Conservation (phyloP, 53 echinoderm and acorn worm genomes). For the Antedon mediterranea region DNA sequence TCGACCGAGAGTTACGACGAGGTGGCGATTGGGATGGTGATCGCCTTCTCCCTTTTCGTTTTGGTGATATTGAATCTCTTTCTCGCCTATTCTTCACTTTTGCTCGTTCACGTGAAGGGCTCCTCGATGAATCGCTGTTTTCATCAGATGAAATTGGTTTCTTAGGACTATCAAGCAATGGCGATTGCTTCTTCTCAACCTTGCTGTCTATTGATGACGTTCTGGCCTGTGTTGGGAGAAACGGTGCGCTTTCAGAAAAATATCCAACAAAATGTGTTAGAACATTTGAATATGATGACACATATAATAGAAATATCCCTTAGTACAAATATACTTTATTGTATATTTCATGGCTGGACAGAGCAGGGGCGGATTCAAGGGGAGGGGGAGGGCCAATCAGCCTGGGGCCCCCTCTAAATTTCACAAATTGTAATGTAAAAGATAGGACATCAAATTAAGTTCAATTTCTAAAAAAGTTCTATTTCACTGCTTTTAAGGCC, state of each 20-base stretch:
- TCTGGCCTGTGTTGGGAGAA: constrained; percentile 51
- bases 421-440: no score
- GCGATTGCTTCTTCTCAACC: neutral
- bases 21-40: neutral
- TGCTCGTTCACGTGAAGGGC: neutral
- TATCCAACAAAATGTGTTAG: constrained; percentile 64
- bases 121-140: neutral
- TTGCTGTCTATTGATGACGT: neutral
- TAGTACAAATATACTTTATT: neutral
- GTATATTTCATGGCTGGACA: no score
- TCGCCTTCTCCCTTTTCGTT: neutral
- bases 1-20: neutral
- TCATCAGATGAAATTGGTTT: neutral
- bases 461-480: no score
- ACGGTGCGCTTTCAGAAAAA: constrained; percentile 59
- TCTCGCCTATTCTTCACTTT: neutral
- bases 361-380: no score
- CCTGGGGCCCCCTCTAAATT: no score
- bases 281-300: neutral
- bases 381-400: no score
- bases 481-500: no score
- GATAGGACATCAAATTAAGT: no score
- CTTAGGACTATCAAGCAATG: neutral
- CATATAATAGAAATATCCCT: neutral
- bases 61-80: neutral